phyloP scores from a whole-genome alignment of 2,888 invertebrate species.

The Diarsia dahlii region DNA sequence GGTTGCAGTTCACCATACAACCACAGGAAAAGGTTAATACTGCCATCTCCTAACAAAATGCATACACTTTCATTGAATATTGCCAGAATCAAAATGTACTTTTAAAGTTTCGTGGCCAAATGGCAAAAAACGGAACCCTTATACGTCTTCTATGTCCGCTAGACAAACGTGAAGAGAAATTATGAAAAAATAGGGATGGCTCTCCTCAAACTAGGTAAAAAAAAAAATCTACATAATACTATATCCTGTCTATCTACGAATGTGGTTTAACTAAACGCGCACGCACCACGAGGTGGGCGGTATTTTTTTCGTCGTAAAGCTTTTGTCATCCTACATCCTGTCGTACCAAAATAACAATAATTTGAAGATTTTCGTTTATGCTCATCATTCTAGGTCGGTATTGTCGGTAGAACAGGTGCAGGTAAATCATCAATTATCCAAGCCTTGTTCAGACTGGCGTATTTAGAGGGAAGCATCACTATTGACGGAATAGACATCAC shows the following conservation, averaged over 20 bases:
- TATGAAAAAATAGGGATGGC: too few species aligned
- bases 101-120: too few species aligned
- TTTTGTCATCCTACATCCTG: background rate
- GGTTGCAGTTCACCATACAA: constrained; percentile 85
- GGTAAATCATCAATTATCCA: constrained; percentile 93
- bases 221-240: too few species aligned
- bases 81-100: too few species aligned
- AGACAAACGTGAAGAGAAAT: too few species aligned
- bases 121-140: too few species aligned
- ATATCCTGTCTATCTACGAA: too few species aligned
- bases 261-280: too few species aligned
- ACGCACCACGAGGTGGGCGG: background rate
- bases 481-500: constrained; percentile 93
- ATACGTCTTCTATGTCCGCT: too few species aligned
- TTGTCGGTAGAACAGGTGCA: constrained; percentile 93
- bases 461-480: constrained; percentile 92
- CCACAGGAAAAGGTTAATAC: constrained; percentile 88
- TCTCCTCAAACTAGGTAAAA: too few species aligned
- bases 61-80: background rate
- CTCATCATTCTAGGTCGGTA: constrained; percentile 88
- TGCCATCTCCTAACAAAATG: background rate
- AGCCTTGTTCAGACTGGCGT: constrained; percentile 92
- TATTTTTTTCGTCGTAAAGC: background rate
- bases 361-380: background rate
- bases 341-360: background rate